Evolutionary conservation across 2,888 invertebrate species (phyloP).

Genomic region (Limenitis camilla): DNA sequence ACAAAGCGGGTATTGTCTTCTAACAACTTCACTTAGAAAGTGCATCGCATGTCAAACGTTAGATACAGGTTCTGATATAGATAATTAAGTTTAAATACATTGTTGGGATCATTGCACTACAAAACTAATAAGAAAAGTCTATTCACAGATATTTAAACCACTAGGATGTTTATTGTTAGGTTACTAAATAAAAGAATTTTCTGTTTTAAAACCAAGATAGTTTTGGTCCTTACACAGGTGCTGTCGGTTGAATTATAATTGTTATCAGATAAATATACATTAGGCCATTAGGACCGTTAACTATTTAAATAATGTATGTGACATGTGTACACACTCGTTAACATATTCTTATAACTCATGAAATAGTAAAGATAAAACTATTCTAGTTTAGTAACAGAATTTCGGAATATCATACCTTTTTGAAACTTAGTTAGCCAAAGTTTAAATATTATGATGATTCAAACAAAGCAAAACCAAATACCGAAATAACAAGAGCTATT

Average conservation of each 20-base stretch:
- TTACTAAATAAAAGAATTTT: not conserved
- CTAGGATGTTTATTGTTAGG: not conserved
- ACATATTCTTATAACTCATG: not conserved
- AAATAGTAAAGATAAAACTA: not conserved
- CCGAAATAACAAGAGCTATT: not conserved
- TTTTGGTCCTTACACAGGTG: not conserved
- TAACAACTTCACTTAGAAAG: slow-evolving; percentile 21
- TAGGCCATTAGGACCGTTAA: slow-evolving; percentile 1
- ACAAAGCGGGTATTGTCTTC: slow-evolving; percentile 25
- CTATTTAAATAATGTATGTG: not conserved
- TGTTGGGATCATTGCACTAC: not conserved
- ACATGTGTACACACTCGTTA: not conserved
- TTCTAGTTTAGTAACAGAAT: too few species aligned
- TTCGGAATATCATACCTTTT: too few species aligned
- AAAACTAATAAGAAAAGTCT: not conserved
- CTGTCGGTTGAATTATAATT: not conserved
- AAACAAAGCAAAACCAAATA: not conserved
- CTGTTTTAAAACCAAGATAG: too few species aligned
- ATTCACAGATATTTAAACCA: not conserved
- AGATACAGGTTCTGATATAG: slow-evolving; percentile 9
- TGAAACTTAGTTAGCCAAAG: not conserved
- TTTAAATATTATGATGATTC: not conserved
- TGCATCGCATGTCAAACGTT: slow-evolving; percentile 21
- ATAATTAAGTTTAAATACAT: slow-evolving; percentile 7
- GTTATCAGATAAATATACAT: slow-evolving; percentile 5